Base-by-base conservation (phyloP, 2,888 invertebrate genomes). In the Subacronicta megacephala region DNA sequence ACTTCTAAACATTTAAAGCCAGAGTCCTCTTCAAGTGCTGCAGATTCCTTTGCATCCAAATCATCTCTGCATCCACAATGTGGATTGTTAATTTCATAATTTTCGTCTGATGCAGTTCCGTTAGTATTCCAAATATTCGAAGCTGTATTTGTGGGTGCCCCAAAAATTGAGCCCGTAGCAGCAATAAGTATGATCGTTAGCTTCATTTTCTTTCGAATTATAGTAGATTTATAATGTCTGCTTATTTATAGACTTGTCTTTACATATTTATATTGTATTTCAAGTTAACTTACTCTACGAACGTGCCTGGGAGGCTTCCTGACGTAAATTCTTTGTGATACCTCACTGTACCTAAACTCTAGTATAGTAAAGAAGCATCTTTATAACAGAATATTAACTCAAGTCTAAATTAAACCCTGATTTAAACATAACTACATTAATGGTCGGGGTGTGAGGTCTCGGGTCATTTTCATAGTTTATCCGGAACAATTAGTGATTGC, bases 151-250 rank as follows among this genome's bases (percentile, higher is more conserved):
- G 26, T 46, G 0, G 67, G 61, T 12, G 56, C 55, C 43, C 38
- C 51, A 18, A 55, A 13, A 9, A 18, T 42, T 6, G 62, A 51
- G 16, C 40, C 43, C 13, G 42, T 36, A 40, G 31, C 18, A 18
- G 54, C 7, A 40, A 52, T 40, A 16, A 70, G 4, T 33, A 59
- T n/a, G 13, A 53, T 36, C 26, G 51, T 44, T 46, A 62, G 49
- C 59, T 56, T 60, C 68, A 73, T 62, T 58, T 35, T 74, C 17
- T 60, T 62, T 42, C 17, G 23, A 41, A 29, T 18, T 13, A 13
- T 16, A n/a, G n/a, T 44, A 7, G 13, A 17, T 7, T 23, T 17
- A 43, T 45, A 51, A 38, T 59, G 10, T 7, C 15, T 31, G n/a
- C 31, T 29, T 16, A n/a, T 31, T 5, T 16, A 33, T 13, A 58